Conservation (phyloP, 2,113 vertebrate species). For the Lagenorhynchus albirostris region DNA sequence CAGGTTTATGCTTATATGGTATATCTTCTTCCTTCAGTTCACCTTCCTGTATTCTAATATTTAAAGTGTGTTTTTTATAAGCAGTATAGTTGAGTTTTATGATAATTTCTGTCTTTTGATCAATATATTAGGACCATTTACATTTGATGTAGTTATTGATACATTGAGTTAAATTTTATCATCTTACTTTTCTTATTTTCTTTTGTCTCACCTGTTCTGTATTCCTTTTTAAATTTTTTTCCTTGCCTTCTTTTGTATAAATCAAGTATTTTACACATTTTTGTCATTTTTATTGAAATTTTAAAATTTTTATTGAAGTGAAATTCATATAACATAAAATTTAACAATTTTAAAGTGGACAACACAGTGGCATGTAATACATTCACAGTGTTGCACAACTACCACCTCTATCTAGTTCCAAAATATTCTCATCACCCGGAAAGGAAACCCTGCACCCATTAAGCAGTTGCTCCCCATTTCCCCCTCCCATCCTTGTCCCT, state of each 20-base stretch:
- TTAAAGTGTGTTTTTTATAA: conserved; percentile 13
- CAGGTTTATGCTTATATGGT: background rate
- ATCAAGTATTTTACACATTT: background rate
- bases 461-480: background rate
- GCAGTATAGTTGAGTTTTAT: background rate
- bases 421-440: background rate
- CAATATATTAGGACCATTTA: background rate
- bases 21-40: background rate
- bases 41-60: background rate
- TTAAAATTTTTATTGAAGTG: background rate
- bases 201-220: background rate
- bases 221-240: background rate
- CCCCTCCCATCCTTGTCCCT: background rate
- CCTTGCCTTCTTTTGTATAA: background rate
- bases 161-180: background rate
- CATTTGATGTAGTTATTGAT: background rate
- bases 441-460: background rate
- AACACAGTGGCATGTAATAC: background rate
- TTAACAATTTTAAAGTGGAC: background rate
- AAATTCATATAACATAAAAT: background rate
- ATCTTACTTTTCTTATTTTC: background rate
- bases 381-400: background rate
- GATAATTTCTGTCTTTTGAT: background rate
- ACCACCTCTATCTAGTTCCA: background rate
- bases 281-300: background rate